Evolutionary conservation across 2,113 vertebrate genomes (phyloP).

Genomic region (Elachura formosa): DNA sequence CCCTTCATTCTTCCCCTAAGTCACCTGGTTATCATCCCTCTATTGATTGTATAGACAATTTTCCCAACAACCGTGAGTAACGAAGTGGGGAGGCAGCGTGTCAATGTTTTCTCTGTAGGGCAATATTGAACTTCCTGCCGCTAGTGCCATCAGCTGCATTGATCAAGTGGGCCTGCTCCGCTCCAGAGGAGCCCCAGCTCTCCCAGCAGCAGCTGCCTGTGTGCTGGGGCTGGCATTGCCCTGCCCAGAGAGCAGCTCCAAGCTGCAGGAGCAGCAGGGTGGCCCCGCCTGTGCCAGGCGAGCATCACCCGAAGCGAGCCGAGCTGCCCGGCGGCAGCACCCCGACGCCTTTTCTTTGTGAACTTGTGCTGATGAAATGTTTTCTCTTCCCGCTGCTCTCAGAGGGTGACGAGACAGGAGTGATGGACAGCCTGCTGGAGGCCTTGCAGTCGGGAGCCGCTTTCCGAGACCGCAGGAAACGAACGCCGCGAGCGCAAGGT

Average conservation of each 20-base stretch:
- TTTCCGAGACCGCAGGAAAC: conserved; percentile 94
- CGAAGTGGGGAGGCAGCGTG: not conserved
- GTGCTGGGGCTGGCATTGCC: conserved; percentile 26
- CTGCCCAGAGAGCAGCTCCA: conserved; percentile 46
- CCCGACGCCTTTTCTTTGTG: too few species aligned
- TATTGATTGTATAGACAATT: not conserved
- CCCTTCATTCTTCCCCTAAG: not conserved
- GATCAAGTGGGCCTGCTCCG: conserved; percentile 37
- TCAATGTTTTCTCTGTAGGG: not conserved
- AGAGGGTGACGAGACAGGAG: conserved; percentile 97
- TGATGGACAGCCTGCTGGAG: conserved; percentile 98
- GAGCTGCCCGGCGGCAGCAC: too few species aligned
- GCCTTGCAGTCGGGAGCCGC: conserved; percentile 96
- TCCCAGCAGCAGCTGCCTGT: conserved; percentile 52
- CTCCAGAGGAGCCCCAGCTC: conserved; percentile 7
- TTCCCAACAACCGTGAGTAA: not conserved
- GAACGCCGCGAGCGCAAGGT: conserved; percentile 82
- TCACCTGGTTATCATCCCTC: not conserved
- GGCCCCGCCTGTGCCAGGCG: too few species aligned
- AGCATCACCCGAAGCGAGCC: too few species aligned
- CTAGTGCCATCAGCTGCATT: not conserved
- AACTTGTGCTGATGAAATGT: conserved; percentile 45
- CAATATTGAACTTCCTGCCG: conserved; percentile 1
- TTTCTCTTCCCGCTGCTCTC: conserved; percentile 42
- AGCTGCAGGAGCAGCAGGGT: conserved; percentile 37